A percentile compares a stretch with the other conserved stretches of the same genome.
Evolutionary conservation across 2,797 vertebrate genomes (phyloP).

Genomic region (Poeciliopsis presidionis): DNA sequence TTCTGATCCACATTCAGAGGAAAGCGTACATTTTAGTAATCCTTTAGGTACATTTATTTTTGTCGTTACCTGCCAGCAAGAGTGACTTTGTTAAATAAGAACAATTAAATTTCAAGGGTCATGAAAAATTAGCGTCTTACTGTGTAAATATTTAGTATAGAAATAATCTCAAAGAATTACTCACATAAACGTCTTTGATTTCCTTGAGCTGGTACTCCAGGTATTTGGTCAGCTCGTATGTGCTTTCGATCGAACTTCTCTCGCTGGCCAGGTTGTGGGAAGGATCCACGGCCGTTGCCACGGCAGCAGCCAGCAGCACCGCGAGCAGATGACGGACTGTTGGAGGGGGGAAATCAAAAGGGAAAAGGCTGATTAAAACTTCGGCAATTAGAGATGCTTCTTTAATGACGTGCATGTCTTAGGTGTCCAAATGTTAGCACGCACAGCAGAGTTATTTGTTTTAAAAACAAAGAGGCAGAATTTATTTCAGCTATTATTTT

Average conservation of each 20-base stretch:
- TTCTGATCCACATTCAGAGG: neutral
- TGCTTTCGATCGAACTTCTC: conserved; percentile 94
- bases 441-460: conserved; percentile 41
- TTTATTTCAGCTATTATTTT: conserved; percentile 44
- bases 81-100: neutral
- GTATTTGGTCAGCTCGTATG: conserved; percentile 96
- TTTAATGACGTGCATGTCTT: conserved; percentile 33
- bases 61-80: too few species aligned
- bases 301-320: conserved; percentile 84
- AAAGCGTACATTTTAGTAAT: neutral
- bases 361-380: conserved; percentile 34
- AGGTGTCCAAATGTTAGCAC: conserved; percentile 37
- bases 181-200: conserved; percentile 95
- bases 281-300: conserved; percentile 80
- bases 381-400: conserved; percentile 29
- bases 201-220: conserved; percentile 96
- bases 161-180: conserved; percentile 56
- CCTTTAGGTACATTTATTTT: neutral
- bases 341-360: conserved; percentile 23
- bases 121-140: neutral
- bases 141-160: neutral
- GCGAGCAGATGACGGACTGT: conserved; percentile 77
- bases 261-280: conserved; percentile 89
- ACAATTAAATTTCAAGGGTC: neutral
- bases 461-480: conserved; percentile 56